Conservation (phyloP, 2,888 invertebrate genomes). For the Megaustenia siamemsis region DNA sequence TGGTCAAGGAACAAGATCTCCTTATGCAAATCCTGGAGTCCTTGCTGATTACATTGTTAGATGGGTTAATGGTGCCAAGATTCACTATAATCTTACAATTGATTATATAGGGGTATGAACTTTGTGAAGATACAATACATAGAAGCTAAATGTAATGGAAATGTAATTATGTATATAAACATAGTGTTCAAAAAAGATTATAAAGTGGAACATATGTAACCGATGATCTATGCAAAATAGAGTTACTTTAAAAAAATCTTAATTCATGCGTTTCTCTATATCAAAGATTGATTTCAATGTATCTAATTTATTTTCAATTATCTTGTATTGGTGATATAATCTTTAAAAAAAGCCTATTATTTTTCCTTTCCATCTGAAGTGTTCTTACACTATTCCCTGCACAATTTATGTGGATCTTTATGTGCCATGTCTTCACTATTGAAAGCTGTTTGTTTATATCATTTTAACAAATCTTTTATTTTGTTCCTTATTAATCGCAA, state of each 20-base stretch:
- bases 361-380: too few relatives aligned
- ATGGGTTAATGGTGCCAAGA: conserved; percentile 77
- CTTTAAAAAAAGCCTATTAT: too few relatives aligned
- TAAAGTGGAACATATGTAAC: background rate
- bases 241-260: background rate
- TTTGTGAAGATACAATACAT: background rate
- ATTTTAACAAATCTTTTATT: too few relatives aligned
- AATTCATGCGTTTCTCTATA: too few relatives aligned
- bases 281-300: too few relatives aligned
- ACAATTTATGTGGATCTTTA: too few relatives aligned
- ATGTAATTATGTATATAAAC: background rate
- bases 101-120: conserved; percentile 77
- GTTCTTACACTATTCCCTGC: too few relatives aligned
- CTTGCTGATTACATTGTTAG: conserved; percentile 75
- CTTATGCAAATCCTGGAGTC: conserved; percentile 65
- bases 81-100: conserved; percentile 73
- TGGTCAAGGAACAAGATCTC: conserved; percentile 70
- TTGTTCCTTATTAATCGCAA: too few relatives aligned
- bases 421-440: too few relatives aligned
- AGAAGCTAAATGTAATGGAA: background rate
- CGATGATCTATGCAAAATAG: background rate
- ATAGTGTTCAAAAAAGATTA: background rate
- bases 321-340: too few relatives aligned
- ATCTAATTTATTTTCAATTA: too few relatives aligned
- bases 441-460: too few relatives aligned